Evolutionary conservation across 2,113 vertebrate genomes (phyloP).

Genomic region (Arvicanthis niloticus): DNA sequence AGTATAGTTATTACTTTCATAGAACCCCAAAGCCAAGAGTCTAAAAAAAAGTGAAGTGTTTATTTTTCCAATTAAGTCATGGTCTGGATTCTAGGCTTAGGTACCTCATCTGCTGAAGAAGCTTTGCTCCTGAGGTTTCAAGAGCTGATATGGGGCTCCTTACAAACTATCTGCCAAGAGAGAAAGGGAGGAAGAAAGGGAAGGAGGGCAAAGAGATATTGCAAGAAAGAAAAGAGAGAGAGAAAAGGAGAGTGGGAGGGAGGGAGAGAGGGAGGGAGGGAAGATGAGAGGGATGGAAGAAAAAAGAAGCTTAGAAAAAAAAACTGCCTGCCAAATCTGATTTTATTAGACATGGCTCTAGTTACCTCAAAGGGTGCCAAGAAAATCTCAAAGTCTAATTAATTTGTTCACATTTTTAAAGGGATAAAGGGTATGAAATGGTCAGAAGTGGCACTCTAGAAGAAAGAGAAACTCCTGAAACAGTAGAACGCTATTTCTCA

Average conservation of each 20-base stretch:
- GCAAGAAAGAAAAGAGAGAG: background rate
- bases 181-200: background rate
- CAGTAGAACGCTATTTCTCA: background rate
- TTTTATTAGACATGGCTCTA: conserved; percentile 49
- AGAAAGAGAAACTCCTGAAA: background rate
- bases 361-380: conserved; percentile 54
- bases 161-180: background rate
- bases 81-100: background rate
- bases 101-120: background rate
- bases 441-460: background rate
- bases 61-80: background rate
- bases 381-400: conserved; percentile 67
- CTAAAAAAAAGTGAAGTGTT: background rate
- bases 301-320: background rate
- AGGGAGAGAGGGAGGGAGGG: rapidly evolving
- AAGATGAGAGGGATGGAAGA: background rate
- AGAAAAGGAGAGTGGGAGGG: no score
- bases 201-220: background rate
- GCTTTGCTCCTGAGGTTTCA: background rate
- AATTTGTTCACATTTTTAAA: conserved; percentile 63
- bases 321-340: conserved; percentile 46
- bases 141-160: background rate
- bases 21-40: background rate
- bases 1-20: background rate
- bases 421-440: background rate